Evolutionary conservation across 2,888 invertebrate species (phyloP).

Genomic region (Diaperis boleti): DNA sequence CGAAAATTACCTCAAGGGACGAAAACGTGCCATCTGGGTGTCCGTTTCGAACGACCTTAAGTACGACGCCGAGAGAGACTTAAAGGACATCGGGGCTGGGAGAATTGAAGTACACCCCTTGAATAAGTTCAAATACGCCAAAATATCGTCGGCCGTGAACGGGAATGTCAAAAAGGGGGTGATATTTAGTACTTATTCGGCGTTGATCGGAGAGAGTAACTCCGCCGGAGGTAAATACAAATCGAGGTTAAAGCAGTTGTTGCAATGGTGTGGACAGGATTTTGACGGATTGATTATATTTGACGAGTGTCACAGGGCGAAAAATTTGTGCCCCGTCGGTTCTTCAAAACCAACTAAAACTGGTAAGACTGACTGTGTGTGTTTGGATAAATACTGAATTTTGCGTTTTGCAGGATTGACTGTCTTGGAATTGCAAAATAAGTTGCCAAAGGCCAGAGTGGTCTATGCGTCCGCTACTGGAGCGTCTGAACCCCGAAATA

Average conservation of each 20-base stretch:
- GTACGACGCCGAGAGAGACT: constrained; percentile 97
- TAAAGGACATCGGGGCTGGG: constrained; percentile 93
- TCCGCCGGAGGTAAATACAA: constrained; percentile 89
- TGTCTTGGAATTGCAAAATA: constrained; percentile 95
- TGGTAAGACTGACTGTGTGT: constrained; percentile 68
- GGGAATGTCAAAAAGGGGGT: constrained; percentile 78
- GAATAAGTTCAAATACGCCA: constrained; percentile 98
- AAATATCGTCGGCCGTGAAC: constrained; percentile 94
- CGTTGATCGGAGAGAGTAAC: constrained; percentile 97
- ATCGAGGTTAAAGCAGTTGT: constrained; percentile 92
- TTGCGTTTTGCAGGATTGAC: constrained; percentile 72
- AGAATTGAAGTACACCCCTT: constrained; percentile 90
- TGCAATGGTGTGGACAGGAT: constrained; percentile 98
- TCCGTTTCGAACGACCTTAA: constrained; percentile 98
- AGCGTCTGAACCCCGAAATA: constrained; percentile 97
- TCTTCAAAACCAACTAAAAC: constrained; percentile 99
- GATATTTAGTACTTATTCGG: constrained; percentile 98
- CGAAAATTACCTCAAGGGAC: constrained; percentile 94
- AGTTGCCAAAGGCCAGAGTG: constrained; percentile 91
- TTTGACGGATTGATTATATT: constrained; percentile 97
- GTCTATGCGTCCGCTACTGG: constrained; percentile 98
- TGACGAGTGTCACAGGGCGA: constrained; percentile 99
- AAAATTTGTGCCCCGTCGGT: constrained; percentile 96
- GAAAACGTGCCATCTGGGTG: constrained; percentile 98
- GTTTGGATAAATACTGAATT: no score